Conservation (phyloP, 2,113 vertebrate genomes). For the Diadophis punctatus region DNA sequence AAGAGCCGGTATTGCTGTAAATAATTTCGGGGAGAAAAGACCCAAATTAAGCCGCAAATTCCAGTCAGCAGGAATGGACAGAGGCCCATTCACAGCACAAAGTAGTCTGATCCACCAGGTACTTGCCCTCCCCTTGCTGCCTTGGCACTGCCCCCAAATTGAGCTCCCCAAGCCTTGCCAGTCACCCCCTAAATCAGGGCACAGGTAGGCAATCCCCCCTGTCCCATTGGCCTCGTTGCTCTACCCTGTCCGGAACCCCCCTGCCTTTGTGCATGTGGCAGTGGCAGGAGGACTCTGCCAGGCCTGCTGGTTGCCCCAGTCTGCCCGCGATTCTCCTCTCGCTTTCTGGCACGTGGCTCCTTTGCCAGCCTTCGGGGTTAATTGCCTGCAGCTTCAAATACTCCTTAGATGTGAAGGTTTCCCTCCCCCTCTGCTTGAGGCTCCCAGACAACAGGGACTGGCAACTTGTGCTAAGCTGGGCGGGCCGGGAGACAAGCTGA, state of each 20-base stretch:
- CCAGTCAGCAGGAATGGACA: neutral
- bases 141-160: no score
- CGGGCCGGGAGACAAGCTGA: neutral
- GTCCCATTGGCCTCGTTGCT: neutral
- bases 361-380: neutral
- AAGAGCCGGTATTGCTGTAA: neutral
- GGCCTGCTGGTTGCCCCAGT: neutral
- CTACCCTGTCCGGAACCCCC: no score
- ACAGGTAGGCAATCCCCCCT: fast-evolving
- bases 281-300: neutral
- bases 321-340: neutral
- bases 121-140: neutral
- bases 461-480: neutral
- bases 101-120: neutral
- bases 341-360: neutral
- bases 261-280: neutral
- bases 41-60: neutral
- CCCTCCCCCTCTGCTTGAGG: neutral
- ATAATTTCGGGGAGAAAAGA: neutral
- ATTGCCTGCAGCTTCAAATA: neutral
- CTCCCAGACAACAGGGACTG: neutral
- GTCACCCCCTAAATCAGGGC: neutral
- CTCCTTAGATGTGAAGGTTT: neutral
- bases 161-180: no score
- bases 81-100: no score